Percentiles rank a stretch among this genome's conserved stretches.
Conservation (phyloP, 2,113 vertebrate species). For the Peromyscus polionotus region DNA sequence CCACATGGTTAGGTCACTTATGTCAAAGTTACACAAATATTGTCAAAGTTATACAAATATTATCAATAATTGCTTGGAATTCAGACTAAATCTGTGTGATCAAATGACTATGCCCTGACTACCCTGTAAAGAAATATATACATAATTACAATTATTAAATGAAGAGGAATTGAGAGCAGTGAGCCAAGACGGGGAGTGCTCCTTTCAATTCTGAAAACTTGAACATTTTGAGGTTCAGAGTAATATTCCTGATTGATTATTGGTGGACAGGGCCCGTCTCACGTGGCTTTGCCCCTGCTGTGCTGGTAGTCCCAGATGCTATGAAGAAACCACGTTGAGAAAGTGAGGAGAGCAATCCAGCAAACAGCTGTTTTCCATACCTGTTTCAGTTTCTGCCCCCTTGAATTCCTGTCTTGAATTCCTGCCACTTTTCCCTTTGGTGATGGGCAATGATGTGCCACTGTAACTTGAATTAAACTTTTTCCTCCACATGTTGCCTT, state of each 20-base stretch:
- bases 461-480: neutral
- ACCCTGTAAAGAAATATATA: neutral
- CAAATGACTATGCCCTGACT: neutral
- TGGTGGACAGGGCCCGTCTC: no score
- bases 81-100: neutral
- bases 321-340: no score
- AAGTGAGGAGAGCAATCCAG: neutral
- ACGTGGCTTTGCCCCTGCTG: neutral
- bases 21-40: no score
- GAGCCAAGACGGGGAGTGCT: neutral
- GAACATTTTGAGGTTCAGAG: neutral
- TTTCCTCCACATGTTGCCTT: neutral
- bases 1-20: neutral
- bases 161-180: neutral
- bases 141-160: neutral
- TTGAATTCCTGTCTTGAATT: neutral
- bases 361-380: neutral
- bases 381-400: neutral
- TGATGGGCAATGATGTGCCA: neutral
- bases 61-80: neutral
- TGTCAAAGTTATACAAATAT: no score
- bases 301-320: no score
- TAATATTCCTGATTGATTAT: neutral
- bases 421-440: neutral
- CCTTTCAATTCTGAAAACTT: neutral